phyloP scores from a whole-genome alignment of 2,888 invertebrate genomes.

The Shargacucullia verbasci region DNA sequence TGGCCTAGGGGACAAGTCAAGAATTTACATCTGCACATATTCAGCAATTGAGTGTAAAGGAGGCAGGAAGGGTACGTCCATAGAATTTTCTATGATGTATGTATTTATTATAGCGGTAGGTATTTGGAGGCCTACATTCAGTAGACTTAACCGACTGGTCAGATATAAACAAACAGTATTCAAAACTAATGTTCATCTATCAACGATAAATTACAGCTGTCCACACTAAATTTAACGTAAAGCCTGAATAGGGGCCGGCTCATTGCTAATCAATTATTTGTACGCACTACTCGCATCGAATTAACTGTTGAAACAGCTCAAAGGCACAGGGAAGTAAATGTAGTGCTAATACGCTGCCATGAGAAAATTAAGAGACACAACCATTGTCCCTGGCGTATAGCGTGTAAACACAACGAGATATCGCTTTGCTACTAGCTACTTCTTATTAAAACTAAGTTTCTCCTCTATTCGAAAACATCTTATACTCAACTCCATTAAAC shows the following conservation, averaged over 20 bases:
- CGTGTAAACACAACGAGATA: not conserved
- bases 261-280: slow-evolving; percentile 3
- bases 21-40: no score
- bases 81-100: no score
- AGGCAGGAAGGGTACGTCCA: no score
- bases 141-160: no score
- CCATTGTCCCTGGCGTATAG: slow-evolving; percentile 1
- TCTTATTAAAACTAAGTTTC: slow-evolving; percentile 8
- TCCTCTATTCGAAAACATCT: slow-evolving; percentile 3
- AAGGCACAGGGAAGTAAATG: slow-evolving; percentile 5
- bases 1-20: no score
- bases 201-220: not conserved
- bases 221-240: not conserved
- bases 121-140: no score
- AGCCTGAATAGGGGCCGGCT: not conserved
- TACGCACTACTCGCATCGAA: slow-evolving; percentile 2
- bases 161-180: no score
- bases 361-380: slow-evolving; percentile 13
- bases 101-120: no score
- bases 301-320: slow-evolving; percentile 9
- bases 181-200: not conserved
- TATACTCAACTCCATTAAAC: not conserved
- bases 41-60: no score
- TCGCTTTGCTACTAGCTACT: not conserved
- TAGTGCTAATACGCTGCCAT: slow-evolving; percentile 7